phyloP scores from a whole-genome alignment of 2,888 invertebrate genomes.

The Stenodema calcarata region DNA sequence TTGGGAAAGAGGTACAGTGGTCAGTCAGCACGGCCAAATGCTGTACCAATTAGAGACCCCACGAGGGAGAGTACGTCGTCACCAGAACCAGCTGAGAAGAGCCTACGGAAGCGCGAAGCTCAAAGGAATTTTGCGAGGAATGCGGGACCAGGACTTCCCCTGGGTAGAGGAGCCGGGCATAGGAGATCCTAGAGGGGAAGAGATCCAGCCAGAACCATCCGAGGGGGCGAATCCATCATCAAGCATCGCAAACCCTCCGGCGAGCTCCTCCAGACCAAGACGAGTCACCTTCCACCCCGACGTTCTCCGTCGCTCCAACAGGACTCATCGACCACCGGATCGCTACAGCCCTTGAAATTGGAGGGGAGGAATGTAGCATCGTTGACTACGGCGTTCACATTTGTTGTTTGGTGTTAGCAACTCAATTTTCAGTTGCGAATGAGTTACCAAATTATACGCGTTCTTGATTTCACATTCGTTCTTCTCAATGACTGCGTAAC shows the following conservation, averaged over 20 bases:
- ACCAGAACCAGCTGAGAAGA: background rate
- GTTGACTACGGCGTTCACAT: too few species aligned
- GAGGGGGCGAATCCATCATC: too few species aligned
- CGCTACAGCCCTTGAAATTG: background rate
- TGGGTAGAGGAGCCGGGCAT: background rate
- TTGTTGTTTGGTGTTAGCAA: too few species aligned
- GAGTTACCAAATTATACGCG: too few species aligned
- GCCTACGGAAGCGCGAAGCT: background rate
- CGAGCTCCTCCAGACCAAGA: background rate
- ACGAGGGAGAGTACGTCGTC: background rate
- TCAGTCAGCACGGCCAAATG: background rate
- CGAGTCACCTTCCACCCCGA: background rate
- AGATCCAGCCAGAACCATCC: too few species aligned
- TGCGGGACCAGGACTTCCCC: background rate
- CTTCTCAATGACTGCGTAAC: too few species aligned
- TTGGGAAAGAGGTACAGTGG: background rate
- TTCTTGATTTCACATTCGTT: too few species aligned
- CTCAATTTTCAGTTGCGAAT: too few species aligned
- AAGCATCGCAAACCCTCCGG: too few species aligned
- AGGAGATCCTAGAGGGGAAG: background rate
- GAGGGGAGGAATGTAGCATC: background rate
- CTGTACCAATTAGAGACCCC: background rate
- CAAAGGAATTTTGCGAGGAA: background rate
- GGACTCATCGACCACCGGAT: background rate
- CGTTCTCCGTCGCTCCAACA: background rate